Conservation (phyloP, 2,113 vertebrate genomes). For the Turdus rufiventris region DNA sequence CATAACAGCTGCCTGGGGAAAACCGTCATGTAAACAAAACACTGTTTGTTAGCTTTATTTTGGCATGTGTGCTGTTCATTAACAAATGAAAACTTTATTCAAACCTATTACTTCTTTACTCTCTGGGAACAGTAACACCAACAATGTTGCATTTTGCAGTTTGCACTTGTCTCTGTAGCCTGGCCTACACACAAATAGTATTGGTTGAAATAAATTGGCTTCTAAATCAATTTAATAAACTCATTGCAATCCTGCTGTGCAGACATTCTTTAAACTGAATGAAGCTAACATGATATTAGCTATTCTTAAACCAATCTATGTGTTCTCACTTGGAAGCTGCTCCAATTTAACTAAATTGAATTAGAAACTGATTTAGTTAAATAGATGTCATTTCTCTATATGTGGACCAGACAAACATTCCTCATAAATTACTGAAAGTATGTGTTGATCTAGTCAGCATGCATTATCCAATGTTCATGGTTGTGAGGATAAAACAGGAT, state of each 20-base stretch:
- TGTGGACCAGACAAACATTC: background rate
- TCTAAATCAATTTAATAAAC: slow-evolving; percentile 46
- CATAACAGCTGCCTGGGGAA: background rate
- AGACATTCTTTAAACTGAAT: slow-evolving; percentile 31
- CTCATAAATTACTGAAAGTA: background rate
- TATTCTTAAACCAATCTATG: slow-evolving; percentile 12
- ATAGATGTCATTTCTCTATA: background rate
- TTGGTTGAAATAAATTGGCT: slow-evolving; percentile 11
- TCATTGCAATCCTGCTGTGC: background rate
- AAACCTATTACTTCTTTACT: background rate
- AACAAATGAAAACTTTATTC: slow-evolving; percentile 30
- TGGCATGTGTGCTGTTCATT: background rate
- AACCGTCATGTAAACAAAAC: background rate
- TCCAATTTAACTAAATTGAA: slow-evolving; percentile 18
- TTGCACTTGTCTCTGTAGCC: background rate
- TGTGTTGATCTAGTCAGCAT: background rate
- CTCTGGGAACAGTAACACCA: background rate
- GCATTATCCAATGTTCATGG: background rate
- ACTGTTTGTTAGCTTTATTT: background rate
- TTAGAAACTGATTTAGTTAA: slow-evolving; percentile 33
- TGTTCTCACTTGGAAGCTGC: background rate
- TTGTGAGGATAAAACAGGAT: background rate
- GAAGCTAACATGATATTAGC: slow-evolving; percentile 30
- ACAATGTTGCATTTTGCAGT: background rate
- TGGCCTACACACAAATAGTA: background rate